These are phyloP conservation scores for Anomalospiza imberbis DNA, from an alignment of 2,797 vertebrate genomes.

Conservation along the genomic window DNA sequence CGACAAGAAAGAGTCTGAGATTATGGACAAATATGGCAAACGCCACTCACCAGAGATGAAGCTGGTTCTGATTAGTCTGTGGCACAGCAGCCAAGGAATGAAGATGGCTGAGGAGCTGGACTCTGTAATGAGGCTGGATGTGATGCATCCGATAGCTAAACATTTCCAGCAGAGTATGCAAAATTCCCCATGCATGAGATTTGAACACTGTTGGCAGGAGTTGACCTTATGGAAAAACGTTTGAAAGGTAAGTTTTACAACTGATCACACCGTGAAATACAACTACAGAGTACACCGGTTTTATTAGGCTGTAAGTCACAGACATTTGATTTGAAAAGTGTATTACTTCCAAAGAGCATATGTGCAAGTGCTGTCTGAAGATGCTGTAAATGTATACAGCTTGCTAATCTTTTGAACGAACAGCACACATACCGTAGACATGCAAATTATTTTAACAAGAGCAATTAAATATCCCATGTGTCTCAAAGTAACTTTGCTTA, in stretches of 20 bases:
- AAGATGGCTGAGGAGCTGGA: conserved; percentile 95
- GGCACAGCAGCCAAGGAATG: conserved; percentile 95
- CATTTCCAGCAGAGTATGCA: conserved; percentile 97
- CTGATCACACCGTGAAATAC: neutral
- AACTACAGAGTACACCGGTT: neutral
- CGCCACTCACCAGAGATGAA: conserved; percentile 89
- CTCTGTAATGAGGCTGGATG: conserved; percentile 96
- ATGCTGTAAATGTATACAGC: neutral
- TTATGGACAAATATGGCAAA: neutral
- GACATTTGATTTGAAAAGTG: neutral
- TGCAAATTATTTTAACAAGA: neutral
- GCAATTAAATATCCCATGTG: neutral
- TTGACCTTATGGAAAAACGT: conserved; percentile 80
- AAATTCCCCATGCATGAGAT: conserved; percentile 95
- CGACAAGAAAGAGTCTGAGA: neutral
- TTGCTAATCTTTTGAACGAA: neutral
- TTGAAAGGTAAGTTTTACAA: neutral
- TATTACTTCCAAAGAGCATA: neutral
- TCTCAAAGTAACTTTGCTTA: neutral
- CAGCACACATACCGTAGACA: neutral
- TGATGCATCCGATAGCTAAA: conserved; percentile 99
- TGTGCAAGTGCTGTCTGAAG: neutral
- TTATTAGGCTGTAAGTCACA: neutral
- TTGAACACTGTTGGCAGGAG: conserved; percentile 96
- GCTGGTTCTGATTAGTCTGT: conserved; percentile 98